These are phyloP conservation scores for Heterotis niloticus DNA, from an alignment of 2,113 vertebrate species.

Conservation along the genomic window DNA sequence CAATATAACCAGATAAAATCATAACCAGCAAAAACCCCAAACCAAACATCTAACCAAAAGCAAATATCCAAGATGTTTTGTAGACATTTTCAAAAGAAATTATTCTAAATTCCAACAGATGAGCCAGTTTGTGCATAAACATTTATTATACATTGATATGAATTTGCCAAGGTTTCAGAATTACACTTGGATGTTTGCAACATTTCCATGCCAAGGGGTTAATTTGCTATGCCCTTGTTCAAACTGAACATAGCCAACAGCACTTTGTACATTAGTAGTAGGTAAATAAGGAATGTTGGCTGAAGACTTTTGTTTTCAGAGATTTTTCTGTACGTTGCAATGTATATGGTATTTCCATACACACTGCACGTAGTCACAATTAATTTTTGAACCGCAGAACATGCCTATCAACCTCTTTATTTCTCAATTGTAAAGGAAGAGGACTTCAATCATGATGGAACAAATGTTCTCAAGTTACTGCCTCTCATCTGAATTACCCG, in stretches of 20 bases:
- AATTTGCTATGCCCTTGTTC: neutral
- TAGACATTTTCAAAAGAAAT: neutral
- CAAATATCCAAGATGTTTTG: slow-evolving; percentile 28
- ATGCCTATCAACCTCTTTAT: slow-evolving; percentile 35
- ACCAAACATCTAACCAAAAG: slow-evolving; percentile 2
- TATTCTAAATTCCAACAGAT: neutral
- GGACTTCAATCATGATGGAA: slow-evolving; percentile 42
- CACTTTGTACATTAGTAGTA: slow-evolving; percentile 6
- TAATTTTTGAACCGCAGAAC: neutral
- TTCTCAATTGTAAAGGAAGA: slow-evolving; percentile 50
- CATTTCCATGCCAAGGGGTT: slow-evolving; percentile 18
- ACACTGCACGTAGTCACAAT: neutral
- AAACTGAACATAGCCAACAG: neutral
- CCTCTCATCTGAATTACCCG: slow-evolving; percentile 52
- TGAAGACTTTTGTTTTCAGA: slow-evolving; percentile 43
- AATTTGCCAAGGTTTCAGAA: slow-evolving; percentile 22
- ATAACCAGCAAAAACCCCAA: neutral
- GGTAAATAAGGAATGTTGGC: slow-evolving; percentile 29
- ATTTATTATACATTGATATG: neutral
- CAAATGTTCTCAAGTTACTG: slow-evolving; percentile 58
- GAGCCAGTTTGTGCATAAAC: neutral
- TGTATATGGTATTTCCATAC: neutral
- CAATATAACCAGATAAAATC: slow-evolving; percentile 6
- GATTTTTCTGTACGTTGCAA: no score
- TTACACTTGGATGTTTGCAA: slow-evolving; percentile 41